Base-by-base conservation (phyloP, 1,140 invertebrate genomes). In the Eufriesea mexicana region DNA sequence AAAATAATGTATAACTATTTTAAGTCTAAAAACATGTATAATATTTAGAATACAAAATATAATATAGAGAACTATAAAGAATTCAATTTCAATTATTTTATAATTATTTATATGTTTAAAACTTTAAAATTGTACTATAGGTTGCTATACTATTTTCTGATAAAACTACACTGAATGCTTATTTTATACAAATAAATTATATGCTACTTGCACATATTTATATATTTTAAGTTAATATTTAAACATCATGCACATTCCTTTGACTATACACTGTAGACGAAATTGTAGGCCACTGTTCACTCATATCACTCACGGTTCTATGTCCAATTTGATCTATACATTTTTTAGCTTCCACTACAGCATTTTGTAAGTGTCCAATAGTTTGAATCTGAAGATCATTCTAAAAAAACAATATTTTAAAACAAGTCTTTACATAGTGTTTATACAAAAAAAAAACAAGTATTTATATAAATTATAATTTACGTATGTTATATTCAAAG, bases 231-330 rank as follows among this genome's bases (percentile, higher is more conserved):
- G 51, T 87, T 61, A 86, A 64, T 20, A 79, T 87, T 93, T 92
- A 94, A 92, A 94, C 91, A 89, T 94, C 94, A 91, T 94, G 93
- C 92, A 94, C 93, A 87, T 93, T 93, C 62, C 91, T 90, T 86
- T 92, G 92, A 89, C 86, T 93, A 87, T 92, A 93, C 66, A 91
- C 84, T 83, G 92, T 86, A 91, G 93, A 85, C 84, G 93, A 90
- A 86, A 90, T 90, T 74, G 91, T 86, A 90, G 90, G 85, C 91
- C 92, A 92, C 83, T 92, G 90, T 83, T 94, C 93, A 93, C 90
- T 93, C 89, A 92, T 91, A 80, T 93, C 93, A 86, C 86, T 94
- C 54, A 91, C 89, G 73, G 91, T 81, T 89, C 92, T 94, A 66
- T 93, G 90, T 81, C 87, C 89, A 86, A 92, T 91, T 87, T 93